Evolutionary conservation across 2,888 invertebrate species (phyloP).

Genomic region (Eueremaeus valkanovi): DNA sequence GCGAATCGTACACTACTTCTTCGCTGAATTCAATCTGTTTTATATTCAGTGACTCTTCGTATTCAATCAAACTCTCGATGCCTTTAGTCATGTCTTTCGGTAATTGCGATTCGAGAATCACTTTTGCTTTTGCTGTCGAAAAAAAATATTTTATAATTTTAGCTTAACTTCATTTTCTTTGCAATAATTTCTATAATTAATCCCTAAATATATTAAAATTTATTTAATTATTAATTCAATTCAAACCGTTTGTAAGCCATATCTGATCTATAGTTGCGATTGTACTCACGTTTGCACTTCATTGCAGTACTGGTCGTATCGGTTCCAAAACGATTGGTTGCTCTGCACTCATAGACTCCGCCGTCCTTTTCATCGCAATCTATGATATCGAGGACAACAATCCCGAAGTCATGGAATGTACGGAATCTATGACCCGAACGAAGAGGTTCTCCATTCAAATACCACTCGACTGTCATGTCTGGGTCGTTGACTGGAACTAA

Average conservation of each 20-base stretch:
- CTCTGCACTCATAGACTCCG: slow-evolving; percentile 91
- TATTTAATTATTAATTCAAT: no score
- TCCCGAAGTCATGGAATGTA: slow-evolving; percentile 95
- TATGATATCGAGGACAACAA: slow-evolving; percentile 88
- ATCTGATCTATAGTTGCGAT: not conserved
- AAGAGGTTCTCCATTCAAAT: slow-evolving; percentile 67
- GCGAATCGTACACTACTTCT: slow-evolving; percentile 76
- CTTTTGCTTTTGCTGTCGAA: slow-evolving; percentile 64
- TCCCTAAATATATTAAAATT: no score
- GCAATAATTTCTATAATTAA: no score
- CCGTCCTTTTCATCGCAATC: slow-evolving; percentile 91
- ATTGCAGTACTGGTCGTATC: slow-evolving; percentile 90
- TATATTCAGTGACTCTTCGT: slow-evolving; percentile 74
- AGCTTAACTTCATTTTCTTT: no score
- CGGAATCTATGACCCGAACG: slow-evolving; percentile 72
- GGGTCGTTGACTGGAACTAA: slow-evolving; percentile 95
- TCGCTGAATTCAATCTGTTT: slow-evolving; percentile 50
- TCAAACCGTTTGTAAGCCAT: no score
- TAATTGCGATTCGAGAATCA: slow-evolving; percentile 90
- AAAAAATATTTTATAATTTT: not conserved
- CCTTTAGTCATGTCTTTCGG: slow-evolving; percentile 93
- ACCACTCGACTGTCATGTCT: slow-evolving; percentile 85
- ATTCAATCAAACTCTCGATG: slow-evolving; percentile 79
- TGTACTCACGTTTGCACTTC: slow-evolving; percentile 57
- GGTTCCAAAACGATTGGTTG: slow-evolving; percentile 86